Percentiles rank a stretch among this genome's conserved stretches.
Evolutionary conservation across 64 coral and sea anemone species (phyloP).

Genomic region (Anthopleura sola): DNA sequence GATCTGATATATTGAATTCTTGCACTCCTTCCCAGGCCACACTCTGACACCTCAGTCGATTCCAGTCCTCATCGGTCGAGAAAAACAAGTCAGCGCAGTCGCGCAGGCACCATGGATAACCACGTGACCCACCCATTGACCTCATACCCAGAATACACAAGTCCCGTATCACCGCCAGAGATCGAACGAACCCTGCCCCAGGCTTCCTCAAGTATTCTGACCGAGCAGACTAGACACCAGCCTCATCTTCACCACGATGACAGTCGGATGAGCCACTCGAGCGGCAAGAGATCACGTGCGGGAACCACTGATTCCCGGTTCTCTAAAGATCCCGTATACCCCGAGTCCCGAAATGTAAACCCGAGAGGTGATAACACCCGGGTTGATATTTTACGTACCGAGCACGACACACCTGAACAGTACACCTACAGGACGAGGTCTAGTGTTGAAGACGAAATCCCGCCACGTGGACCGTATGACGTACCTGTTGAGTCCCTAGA

Average conservation of each 20-base stretch:
- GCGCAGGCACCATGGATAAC: conserved; percentile 22
- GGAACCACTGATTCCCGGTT: not conserved
- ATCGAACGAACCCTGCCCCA: not conserved
- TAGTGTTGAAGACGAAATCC: conserved; percentile 12
- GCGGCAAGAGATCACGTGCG: not conserved
- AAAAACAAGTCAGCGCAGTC: conserved; percentile 41
- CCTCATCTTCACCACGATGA: not conserved
- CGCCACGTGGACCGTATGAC: not conserved
- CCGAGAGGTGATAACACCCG: not conserved
- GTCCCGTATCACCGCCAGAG: conserved; percentile 1
- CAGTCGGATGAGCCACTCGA: not conserved
- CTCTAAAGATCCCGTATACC: not conserved
- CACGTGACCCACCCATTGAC: not conserved
- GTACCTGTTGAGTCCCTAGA: conserved; percentile 24
- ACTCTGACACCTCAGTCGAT: conserved; percentile 4
- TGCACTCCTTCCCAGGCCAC: not conserved
- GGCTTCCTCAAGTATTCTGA: conserved; percentile 18
- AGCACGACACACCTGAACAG: conserved; percentile 23
- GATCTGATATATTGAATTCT: not conserved
- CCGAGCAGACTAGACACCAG: conserved; percentile 13
- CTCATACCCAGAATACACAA: conserved; percentile 18
- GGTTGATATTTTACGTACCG: conserved; percentile 39
- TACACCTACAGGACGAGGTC: not conserved
- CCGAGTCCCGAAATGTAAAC: not conserved
- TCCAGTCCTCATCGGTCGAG: conserved; percentile 39